These are phyloP conservation scores for Crossaster papposus DNA, from an alignment of 53 echinoderm and acorn worm genomes.

Conservation along the genomic window DNA sequence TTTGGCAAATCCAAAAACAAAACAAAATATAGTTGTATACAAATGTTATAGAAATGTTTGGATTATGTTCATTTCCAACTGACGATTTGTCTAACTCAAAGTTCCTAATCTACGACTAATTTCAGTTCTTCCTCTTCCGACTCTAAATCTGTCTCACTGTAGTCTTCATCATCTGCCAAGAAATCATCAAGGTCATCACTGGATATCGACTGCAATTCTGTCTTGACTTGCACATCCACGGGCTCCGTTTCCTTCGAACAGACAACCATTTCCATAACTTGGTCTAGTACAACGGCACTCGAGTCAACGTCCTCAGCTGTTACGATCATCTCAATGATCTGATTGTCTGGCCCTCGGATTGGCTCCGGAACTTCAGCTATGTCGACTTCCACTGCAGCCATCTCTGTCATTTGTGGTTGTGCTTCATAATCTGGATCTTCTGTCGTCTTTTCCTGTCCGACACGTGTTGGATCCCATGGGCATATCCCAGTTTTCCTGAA, in stretches of 20 bases:
- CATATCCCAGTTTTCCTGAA: constrained; percentile 52
- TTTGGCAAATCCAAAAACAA: too few species aligned
- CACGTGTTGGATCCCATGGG: constrained; percentile 45
- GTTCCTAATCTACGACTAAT: neutral
- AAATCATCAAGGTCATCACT: constrained; percentile 56
- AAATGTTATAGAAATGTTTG: too few species aligned
- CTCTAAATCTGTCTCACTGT: constrained; percentile 20
- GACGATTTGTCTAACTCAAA: neutral
- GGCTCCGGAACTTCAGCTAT: constrained; percentile 44
- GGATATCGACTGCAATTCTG: constrained; percentile 43
- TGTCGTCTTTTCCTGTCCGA: neutral
- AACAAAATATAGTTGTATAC: too few species aligned
- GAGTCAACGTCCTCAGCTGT: constrained; percentile 4
- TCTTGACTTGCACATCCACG: neutral
- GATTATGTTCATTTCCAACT: neutral
- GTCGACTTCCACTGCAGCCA: neutral
- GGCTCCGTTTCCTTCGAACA: neutral
- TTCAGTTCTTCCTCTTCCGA: neutral
- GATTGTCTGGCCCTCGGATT: constrained; percentile 34
- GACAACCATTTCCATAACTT: constrained; percentile 40
- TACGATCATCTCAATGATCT: constrained; percentile 54
- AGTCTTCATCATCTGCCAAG: constrained; percentile 45
- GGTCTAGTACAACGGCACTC: constrained; percentile 15
- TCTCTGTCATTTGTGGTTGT: neutral
- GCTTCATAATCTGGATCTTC: neutral